These are phyloP conservation scores for Alectoris magna DNA, from an alignment of 2,797 vertebrate genomes.

Conservation along the genomic window DNA sequence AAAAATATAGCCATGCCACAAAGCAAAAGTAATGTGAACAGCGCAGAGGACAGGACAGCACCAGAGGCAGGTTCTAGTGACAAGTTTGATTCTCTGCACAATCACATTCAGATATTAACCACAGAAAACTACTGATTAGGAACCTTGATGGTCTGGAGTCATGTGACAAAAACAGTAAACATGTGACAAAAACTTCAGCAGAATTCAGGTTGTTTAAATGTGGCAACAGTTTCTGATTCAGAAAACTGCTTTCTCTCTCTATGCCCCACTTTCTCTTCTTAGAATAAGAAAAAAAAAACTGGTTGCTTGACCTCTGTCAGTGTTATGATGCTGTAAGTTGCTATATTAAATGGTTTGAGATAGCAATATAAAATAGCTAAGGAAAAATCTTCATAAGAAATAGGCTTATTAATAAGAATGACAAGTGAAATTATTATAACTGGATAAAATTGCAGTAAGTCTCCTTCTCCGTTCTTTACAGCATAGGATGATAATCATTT, in stretches of 20 bases:
- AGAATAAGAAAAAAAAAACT: constrained; percentile 29
- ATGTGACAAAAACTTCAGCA: not conserved
- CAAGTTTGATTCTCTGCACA: not conserved
- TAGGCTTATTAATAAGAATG: not conserved
- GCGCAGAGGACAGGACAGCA: not conserved
- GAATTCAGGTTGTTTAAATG: not conserved
- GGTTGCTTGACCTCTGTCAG: not conserved
- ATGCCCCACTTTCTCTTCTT: constrained; percentile 20
- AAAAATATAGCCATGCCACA: not conserved
- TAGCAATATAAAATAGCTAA: constrained; percentile 12
- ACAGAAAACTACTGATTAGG: not conserved
- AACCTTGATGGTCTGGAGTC: not conserved
- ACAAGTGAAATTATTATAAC: not conserved
- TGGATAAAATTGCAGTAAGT: not conserved
- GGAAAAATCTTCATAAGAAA: not conserved
- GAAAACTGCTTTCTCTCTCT: not conserved
- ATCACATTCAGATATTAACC: not conserved
- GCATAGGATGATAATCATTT: constrained; percentile 2
- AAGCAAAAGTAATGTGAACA: not conserved
- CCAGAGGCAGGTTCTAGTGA: not conserved
- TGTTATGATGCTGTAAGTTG: not conserved
- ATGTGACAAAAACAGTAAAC: constrained; percentile 4
- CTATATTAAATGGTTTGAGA: constrained; percentile 26
- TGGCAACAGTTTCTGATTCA: constrained; percentile 18
- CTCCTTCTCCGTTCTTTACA: not conserved